A percentile compares a stretch with the other conserved stretches of the same genome.
Conservation (phyloP, 2,797 vertebrate species). For the Sebastes hubbsi region DNA sequence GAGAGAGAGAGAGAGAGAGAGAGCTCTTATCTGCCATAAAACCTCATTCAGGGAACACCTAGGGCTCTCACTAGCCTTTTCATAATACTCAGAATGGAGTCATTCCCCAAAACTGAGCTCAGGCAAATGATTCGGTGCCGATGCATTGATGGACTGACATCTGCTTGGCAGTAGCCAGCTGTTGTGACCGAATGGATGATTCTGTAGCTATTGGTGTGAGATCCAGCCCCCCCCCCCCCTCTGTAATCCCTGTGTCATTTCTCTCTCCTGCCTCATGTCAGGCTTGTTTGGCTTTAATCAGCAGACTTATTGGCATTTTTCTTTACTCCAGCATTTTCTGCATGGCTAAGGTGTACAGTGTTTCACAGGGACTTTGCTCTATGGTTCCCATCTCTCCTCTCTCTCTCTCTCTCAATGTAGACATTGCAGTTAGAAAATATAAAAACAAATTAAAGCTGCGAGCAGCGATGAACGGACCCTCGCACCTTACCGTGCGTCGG, state of each 20-base stretch:
- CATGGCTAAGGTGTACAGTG: conserved; percentile 34
- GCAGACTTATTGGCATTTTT: conserved; percentile 56
- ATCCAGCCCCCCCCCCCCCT: background rate
- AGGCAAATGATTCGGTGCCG: background rate
- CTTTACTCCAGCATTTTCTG: conserved; percentile 47
- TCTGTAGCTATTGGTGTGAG: background rate
- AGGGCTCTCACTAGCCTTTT: background rate
- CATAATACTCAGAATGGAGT: background rate
- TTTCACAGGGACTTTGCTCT: background rate
- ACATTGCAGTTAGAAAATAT: too few species aligned
- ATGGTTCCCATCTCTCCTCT: background rate
- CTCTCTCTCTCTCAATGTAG: too few species aligned
- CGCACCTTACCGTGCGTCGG: too few species aligned
- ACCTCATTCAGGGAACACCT: background rate
- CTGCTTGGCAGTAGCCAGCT: background rate
- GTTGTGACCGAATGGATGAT: background rate
- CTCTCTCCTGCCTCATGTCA: background rate
- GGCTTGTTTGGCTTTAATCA: conserved; percentile 55
- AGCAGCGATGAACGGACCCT: too few species aligned
- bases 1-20: background rate
- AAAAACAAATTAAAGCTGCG: too few species aligned
- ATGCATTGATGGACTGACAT: conserved; percentile 11
- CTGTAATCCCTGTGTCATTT: background rate
- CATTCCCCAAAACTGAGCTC: background rate
- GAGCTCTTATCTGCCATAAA: background rate